Base-by-base conservation (phyloP, 2,113 vertebrate species). In the Stigmatopora nigra region DNA sequence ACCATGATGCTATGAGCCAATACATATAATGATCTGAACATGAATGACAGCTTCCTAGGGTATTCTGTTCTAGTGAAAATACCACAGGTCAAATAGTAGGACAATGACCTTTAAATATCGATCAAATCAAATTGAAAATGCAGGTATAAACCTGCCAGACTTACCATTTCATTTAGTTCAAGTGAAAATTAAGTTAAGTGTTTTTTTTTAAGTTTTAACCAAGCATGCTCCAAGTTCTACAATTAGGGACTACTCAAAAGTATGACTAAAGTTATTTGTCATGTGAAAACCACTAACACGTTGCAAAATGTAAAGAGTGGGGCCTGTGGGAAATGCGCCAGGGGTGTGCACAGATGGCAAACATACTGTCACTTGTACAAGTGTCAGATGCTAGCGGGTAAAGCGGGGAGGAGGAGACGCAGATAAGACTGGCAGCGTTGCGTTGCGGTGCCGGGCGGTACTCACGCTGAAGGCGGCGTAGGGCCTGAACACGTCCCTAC, bases 401-500 rank as follows among this genome's bases (percentile, higher is more conserved):
- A 48, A 52, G 31, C 59, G 12, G 59, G 59, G 59, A 41, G 45
- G 59, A 46, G 59, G 59, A 61, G n/a, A 61, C 10, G 44, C 41
- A 19, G 41, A 41, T n/a, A 10, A 19, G 61, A 49, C 35, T 59
- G 3, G 45, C 22, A 46, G 22, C 77, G 79, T 75, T 72, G 22
- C 77, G 79, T 75, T 72, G 82, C 82, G 74, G 49, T 35, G 48
- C 16, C 61, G 65, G 63, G 65, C 82, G 81, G 92, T 97, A 97
- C 96, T 98, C 94, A 98, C 95, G 88, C 91, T 92, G 88, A 91
- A 87, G 88, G 91, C 92, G 92, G 89, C 92, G 88, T 91, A 91
- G 92, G 90, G 89, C 91, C 92, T 95, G 89, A 94, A 92, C 88
- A 96, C 91, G 80, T 93, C 95, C 90, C 94, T 95, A 96, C 89